A percentile compares a stretch with the other conserved stretches of the same genome.
phyloP scores from a whole-genome alignment of 2,113 vertebrate genomes.

The Python bivittatus region DNA sequence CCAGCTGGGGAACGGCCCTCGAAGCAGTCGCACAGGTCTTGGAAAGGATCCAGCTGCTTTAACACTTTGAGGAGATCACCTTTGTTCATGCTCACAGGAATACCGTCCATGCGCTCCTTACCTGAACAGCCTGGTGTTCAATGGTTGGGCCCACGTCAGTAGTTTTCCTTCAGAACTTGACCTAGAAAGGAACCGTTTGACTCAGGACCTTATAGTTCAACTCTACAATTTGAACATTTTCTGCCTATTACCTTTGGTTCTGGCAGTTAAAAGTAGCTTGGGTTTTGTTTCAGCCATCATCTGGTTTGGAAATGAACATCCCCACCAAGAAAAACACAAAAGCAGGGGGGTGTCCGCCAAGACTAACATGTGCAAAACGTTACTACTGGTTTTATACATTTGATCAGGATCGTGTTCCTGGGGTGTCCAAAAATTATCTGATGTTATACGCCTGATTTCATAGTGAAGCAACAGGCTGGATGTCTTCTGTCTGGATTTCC shows the following conservation, averaged over 20 bases:
- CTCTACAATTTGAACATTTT: constrained; percentile 12
- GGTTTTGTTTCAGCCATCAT: constrained; percentile 61
- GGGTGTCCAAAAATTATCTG: constrained; percentile 40
- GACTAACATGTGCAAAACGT: constrained; percentile 47
- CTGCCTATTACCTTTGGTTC: constrained; percentile 44
- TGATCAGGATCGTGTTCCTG: constrained; percentile 43
- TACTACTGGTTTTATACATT: constrained; percentile 44
- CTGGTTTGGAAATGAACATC: constrained; percentile 55
- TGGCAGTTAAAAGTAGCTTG: constrained; percentile 43
- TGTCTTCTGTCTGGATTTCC: not conserved
- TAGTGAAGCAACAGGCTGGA: constrained; percentile 31
- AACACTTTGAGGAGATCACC: not conserved
- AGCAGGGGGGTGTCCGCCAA: constrained; percentile 43
- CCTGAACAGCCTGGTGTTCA: not conserved
- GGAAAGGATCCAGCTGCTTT: not conserved
- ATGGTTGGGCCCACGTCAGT: too few relatives aligned
- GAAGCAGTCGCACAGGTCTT: not conserved
- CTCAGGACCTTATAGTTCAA: not conserved
- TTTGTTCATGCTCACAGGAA: not conserved
- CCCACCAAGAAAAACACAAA: constrained; percentile 57
- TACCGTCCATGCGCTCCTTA: not conserved
- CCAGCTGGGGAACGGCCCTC: not conserved
- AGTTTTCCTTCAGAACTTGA: not conserved
- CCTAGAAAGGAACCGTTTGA: fast-evolving
- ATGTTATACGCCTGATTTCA: constrained; percentile 38